phyloP scores from a whole-genome alignment of 2,797 vertebrate genomes.

The Anabas testudineus region DNA sequence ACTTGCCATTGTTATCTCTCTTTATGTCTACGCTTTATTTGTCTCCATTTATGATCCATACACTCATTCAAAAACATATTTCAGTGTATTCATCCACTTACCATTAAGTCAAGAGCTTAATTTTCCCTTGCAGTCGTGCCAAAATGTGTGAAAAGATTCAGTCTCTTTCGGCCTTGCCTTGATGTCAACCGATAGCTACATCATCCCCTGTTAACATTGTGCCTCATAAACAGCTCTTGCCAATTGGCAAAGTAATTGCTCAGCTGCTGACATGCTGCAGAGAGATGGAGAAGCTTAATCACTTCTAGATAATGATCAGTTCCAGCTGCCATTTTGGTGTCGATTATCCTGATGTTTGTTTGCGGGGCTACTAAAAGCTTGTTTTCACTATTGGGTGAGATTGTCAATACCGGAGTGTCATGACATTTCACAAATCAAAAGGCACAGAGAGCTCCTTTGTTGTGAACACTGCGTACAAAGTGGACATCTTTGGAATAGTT shows the following conservation, averaged over 20 bases:
- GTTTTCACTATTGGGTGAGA: constrained; percentile 47
- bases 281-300: constrained; percentile 67
- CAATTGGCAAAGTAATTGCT: constrained; percentile 77
- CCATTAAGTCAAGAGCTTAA: constrained; percentile 20
- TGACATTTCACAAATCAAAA: constrained; percentile 52
- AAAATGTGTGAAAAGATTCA: constrained; percentile 34
- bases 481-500: constrained; percentile 33
- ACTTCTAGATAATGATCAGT: constrained; percentile 75
- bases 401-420: constrained; percentile 25
- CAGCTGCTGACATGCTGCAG: constrained; percentile 60
- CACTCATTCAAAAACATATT: neutral
- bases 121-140: constrained; percentile 4
- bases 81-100: constrained; percentile 44
- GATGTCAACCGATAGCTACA: constrained; percentile 24
- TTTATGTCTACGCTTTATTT: constrained; percentile 7
- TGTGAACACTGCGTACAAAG: constrained; percentile 1
- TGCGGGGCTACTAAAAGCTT: constrained; percentile 58
- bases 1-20: neutral
- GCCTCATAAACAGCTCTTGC: constrained; percentile 65
- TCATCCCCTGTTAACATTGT: constrained; percentile 45
- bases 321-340: constrained; percentile 69
- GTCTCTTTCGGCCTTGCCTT: constrained; percentile 19
- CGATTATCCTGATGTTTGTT: constrained; percentile 60
- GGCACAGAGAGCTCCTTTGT: constrained; percentile 41
- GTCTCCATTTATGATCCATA: constrained; percentile 10